These are phyloP conservation scores for Setophaga petechia DNA, from an alignment of 2,113 vertebrate genomes.

Conservation along the genomic window DNA sequence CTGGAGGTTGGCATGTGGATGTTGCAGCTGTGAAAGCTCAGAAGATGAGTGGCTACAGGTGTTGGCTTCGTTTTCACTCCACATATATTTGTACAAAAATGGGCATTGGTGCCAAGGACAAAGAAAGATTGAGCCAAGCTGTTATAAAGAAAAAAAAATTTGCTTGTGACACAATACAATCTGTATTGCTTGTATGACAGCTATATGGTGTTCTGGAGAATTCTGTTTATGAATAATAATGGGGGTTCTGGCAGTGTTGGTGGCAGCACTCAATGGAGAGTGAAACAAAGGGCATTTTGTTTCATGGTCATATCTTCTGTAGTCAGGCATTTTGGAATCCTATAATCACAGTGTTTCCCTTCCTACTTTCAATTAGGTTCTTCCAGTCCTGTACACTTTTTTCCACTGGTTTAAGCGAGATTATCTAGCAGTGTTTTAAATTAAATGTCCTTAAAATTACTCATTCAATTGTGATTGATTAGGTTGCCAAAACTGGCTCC, in stretches of 20 bases:
- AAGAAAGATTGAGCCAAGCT: slow-evolving; percentile 38
- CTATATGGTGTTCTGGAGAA: slow-evolving; percentile 35
- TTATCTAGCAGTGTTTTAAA: slow-evolving; percentile 9
- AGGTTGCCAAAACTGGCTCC: neutral
- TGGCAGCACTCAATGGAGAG: neutral
- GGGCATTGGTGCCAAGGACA: slow-evolving; percentile 1
- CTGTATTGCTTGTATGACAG: slow-evolving; percentile 24
- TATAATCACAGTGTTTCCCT: neutral
- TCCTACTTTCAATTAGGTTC: neutral
- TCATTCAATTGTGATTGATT: neutral
- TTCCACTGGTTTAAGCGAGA: neutral
- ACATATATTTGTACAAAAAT: slow-evolving; percentile 2
- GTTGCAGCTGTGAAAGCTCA: slow-evolving; percentile 49
- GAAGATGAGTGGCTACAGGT: slow-evolving; percentile 24
- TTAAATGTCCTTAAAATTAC: neutral
- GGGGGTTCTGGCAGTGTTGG: neutral
- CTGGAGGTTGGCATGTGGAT: slow-evolving; percentile 6
- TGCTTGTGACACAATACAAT: slow-evolving; percentile 25
- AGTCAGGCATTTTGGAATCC: slow-evolving; percentile 54
- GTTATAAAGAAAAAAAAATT: neutral
- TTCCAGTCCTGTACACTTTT: neutral
- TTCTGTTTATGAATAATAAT: slow-evolving; percentile 47
- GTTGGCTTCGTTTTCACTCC: neutral
- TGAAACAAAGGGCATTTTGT: slow-evolving; percentile 56
- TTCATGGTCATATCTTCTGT: slow-evolving; percentile 14